Evolutionary conservation across 2,797 vertebrate genomes (phyloP).

Genomic region (Lateolabrax maculatus): DNA sequence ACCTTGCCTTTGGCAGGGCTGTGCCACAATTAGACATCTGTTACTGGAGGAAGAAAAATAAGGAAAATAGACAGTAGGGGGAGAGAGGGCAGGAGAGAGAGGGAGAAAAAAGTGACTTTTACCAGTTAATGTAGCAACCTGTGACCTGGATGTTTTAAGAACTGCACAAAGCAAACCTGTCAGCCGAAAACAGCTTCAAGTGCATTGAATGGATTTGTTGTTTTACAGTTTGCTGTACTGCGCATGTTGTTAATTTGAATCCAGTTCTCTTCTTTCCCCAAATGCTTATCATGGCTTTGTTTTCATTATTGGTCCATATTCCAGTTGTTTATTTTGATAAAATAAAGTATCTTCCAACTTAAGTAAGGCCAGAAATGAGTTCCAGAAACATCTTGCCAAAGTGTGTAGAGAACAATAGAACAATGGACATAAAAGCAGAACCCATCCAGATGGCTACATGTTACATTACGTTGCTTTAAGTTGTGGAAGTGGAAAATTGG

Average conservation of each 20-base stretch:
- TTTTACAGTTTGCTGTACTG: neutral
- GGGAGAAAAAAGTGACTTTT: neutral
- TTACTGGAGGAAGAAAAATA: slow-evolving; percentile 69
- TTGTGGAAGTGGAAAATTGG: slow-evolving; percentile 4
- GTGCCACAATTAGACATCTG: slow-evolving; percentile 90
- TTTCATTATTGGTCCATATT: neutral
- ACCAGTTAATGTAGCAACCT: slow-evolving; percentile 12
- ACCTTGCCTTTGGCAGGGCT: slow-evolving; percentile 81
- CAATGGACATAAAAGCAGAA: slow-evolving; percentile 15
- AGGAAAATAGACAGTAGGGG: slow-evolving; percentile 54
- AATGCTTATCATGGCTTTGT: neutral
- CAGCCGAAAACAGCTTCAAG: neutral
- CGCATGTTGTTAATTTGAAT: neutral
- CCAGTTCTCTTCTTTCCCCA: neutral
- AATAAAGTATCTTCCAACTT: neutral
- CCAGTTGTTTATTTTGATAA: neutral
- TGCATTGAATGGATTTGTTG: neutral
- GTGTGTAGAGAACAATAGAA: slow-evolving; percentile 1
- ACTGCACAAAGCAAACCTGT: neutral
- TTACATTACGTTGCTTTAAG: neutral
- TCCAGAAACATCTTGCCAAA: slow-evolving; percentile 5
- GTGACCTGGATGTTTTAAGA: slow-evolving; percentile 13
- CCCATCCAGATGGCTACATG: neutral
- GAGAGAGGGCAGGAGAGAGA: neutral
- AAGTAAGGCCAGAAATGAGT: neutral